These are phyloP conservation scores for Crocuta crocuta DNA, from an alignment of 2,113 vertebrate species.

Conservation along the genomic window DNA sequence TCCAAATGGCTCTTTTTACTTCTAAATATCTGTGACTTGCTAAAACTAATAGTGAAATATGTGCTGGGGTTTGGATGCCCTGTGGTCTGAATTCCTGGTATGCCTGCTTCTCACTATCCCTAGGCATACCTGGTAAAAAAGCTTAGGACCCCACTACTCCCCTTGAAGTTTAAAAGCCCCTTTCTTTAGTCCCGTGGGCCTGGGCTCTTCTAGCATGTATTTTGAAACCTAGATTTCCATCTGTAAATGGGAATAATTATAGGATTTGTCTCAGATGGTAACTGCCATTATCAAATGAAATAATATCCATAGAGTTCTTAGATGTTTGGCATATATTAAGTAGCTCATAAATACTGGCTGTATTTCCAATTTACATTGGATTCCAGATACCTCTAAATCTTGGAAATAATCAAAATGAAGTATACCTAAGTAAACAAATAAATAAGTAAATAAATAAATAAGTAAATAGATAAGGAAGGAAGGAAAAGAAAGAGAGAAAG, in stretches of 20 bases:
- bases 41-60: slow-evolving; percentile 51
- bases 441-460: not conserved
- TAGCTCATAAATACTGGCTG: not conserved
- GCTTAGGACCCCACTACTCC: not conserved
- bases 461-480: too few relatives aligned
- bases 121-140: not conserved
- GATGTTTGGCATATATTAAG: not conserved
- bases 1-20: slow-evolving; percentile 63
- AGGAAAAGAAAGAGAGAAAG: too few relatives aligned
- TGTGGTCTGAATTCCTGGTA: not conserved
- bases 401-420: not conserved
- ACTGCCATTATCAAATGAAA: not conserved
- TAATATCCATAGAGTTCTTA: not conserved
- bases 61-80: not conserved
- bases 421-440: not conserved
- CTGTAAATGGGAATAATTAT: not conserved
- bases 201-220: not conserved
- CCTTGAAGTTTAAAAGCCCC: not conserved
- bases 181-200: not conserved
- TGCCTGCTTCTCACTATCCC: not conserved
- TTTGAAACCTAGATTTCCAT: not conserved
- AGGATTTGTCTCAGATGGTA: not conserved
- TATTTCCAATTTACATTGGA: not conserved
- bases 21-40: slow-evolving; percentile 59
- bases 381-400: slow-evolving; percentile 15